A percentile compares a stretch with the other conserved stretches of the same genome.
phyloP scores from a whole-genome alignment of 2,113 vertebrate species.

The Poeciliopsis retropinna region DNA sequence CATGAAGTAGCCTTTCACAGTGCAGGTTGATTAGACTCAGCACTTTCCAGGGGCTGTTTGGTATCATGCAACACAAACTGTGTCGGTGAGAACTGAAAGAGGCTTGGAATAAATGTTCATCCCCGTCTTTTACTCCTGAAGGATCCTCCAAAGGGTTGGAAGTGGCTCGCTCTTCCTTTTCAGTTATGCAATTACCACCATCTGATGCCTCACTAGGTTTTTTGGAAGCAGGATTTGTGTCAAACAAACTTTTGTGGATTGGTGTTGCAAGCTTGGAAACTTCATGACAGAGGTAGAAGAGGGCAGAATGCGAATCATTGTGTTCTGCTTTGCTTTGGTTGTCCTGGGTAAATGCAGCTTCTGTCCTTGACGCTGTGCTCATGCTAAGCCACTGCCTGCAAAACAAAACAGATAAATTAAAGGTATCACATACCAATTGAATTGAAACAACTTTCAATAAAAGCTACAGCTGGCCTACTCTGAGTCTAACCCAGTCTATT shows the following conservation, averaged over 20 bases:
- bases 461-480: too few species aligned
- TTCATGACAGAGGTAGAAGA: conserved; percentile 81
- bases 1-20: conserved; percentile 72
- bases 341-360: conserved; percentile 36
- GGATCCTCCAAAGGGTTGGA: neutral
- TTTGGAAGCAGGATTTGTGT: conserved; percentile 8
- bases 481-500: too few species aligned
- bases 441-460: neutral
- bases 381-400: conserved; percentile 54
- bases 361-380: conserved; percentile 54
- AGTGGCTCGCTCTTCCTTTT: conserved; percentile 17
- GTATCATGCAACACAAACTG: conserved; percentile 3
- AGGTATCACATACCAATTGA: neutral
- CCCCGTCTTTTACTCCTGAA: neutral
- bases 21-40: conserved; percentile 82
- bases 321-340: conserved; percentile 42
- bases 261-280: conserved; percentile 74
- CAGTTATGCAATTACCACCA: neutral
- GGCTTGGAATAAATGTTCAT: neutral
- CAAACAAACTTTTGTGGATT: conserved; percentile 25
- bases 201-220: conserved; percentile 13
- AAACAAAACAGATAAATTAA: neutral
- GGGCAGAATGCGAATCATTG: conserved; percentile 61
- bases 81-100: conserved; percentile 1
- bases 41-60: conserved; percentile 71